Evolutionary conservation across 2,888 invertebrate species (phyloP).

Genomic region (Cataglyphis altisquamis): DNA sequence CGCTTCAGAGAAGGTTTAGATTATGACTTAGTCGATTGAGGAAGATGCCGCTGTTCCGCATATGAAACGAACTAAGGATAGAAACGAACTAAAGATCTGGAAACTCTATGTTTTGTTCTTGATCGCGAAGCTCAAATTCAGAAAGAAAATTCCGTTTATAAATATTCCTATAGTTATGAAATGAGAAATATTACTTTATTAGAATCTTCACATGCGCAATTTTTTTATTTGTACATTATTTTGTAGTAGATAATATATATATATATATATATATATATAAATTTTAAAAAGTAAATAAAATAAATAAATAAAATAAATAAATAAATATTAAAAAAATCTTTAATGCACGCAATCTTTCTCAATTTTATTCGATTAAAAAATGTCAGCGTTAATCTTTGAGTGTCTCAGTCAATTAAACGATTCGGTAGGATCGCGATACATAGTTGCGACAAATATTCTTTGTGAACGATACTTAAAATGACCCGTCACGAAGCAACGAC

Average conservation of each 20-base stretch:
- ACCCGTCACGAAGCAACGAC: constrained; percentile 77
- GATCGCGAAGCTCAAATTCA: background rate
- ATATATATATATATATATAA: too few species aligned
- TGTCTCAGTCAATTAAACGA: background rate
- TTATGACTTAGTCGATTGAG: background rate
- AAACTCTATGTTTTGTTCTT: constrained; percentile 6
- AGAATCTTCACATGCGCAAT: background rate
- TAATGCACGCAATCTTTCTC: background rate
- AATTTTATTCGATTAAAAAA: background rate
- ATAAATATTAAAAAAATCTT: background rate
- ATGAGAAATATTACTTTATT: background rate
- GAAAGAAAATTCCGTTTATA: background rate
- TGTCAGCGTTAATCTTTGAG: background rate
- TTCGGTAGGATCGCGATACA: background rate
- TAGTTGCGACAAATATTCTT: constrained; percentile 40
- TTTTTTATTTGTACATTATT: background rate
- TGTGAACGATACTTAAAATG: constrained; percentile 77
- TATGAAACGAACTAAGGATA: background rate
- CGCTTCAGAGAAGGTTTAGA: constrained; percentile 15
- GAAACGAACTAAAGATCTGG: background rate
- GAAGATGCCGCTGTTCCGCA: background rate
- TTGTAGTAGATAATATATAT: background rate
- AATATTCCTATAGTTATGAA: background rate
- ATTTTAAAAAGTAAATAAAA: background rate
- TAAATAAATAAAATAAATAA: background rate